These are phyloP conservation scores for Drosophila seclusa DNA, from an alignment of 2,888 invertebrate species.

Conservation along the genomic window DNA sequence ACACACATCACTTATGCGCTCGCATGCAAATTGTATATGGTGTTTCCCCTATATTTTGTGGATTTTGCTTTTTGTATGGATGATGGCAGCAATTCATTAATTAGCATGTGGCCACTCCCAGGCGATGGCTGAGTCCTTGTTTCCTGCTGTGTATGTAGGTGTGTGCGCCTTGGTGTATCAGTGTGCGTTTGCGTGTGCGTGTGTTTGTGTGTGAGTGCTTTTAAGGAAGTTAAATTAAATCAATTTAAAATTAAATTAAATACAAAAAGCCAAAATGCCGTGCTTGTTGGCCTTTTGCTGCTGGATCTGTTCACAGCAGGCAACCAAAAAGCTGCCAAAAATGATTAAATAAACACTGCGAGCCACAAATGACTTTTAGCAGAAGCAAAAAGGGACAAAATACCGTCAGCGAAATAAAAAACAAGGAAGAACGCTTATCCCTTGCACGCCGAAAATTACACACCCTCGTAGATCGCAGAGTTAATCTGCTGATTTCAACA, in stretches of 20 bases:
- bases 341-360: conserved; percentile 64
- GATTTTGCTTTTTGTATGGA: conserved; percentile 11
- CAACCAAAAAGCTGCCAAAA: conserved; percentile 24
- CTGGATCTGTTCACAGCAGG: conserved; percentile 17
- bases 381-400: not conserved
- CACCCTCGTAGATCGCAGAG: not conserved
- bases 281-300: conserved; percentile 34
- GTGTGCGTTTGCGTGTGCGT: not conserved
- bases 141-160: conserved; percentile 14
- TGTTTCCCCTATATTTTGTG: conserved; percentile 29
- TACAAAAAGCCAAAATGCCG: conserved; percentile 41
- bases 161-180: not conserved
- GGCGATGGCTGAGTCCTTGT: conserved; percentile 32
- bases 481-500: not conserved
- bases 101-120: conserved; percentile 77
- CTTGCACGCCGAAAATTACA: not conserved
- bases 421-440: not conserved
- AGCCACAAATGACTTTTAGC: conserved; percentile 52
- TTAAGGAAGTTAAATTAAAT: conserved; percentile 69
- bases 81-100: conserved; percentile 70
- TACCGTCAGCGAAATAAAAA: not conserved
- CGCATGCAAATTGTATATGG: conserved; percentile 65
- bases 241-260: conserved; percentile 74
- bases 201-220: conserved; percentile 1
- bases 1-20: conserved; percentile 26